phyloP scores from a whole-genome alignment of 2,113 vertebrate genomes.

The Lamprotornis superbus region DNA sequence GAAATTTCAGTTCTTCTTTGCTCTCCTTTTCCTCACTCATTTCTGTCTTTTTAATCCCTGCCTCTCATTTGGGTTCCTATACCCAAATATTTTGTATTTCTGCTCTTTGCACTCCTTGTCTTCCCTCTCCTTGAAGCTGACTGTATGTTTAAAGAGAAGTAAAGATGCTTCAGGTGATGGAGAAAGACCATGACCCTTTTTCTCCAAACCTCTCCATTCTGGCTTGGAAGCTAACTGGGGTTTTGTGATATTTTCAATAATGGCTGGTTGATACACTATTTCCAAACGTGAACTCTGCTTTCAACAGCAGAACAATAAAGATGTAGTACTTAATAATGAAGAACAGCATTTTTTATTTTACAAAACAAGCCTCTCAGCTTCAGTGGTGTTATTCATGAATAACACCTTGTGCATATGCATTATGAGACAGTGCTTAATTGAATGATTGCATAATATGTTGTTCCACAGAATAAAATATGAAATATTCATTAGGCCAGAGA shows the following conservation, averaged over 20 bases:
- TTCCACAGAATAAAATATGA: conserved; percentile 63
- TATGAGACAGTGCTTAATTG: conserved; percentile 66
- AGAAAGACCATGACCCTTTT: neutral
- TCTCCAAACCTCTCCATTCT: neutral
- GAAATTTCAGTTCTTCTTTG: neutral
- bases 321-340: conserved; percentile 50
- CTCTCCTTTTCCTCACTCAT: neutral
- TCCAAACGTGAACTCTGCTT: neutral
- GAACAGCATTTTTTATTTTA: conserved; percentile 55
- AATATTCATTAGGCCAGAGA: conserved; percentile 65
- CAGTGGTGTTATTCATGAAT: conserved; percentile 55
- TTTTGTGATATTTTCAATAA: neutral
- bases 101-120: neutral
- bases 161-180: neutral
- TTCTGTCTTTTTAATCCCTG: neutral
- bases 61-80: neutral
- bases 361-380: conserved; percentile 57
- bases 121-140: neutral
- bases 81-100: neutral
- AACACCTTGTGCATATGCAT: conserved; percentile 68
- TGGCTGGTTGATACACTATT: neutral
- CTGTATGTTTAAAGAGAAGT: neutral
- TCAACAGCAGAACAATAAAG: conserved; percentile 32
- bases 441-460: conserved; percentile 69
- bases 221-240: neutral